A percentile compares a stretch with the other conserved stretches of the same genome.
Evolutionary conservation across 1,140 invertebrate genomes (phyloP).

Genomic region (Antheraea mylitta): DNA sequence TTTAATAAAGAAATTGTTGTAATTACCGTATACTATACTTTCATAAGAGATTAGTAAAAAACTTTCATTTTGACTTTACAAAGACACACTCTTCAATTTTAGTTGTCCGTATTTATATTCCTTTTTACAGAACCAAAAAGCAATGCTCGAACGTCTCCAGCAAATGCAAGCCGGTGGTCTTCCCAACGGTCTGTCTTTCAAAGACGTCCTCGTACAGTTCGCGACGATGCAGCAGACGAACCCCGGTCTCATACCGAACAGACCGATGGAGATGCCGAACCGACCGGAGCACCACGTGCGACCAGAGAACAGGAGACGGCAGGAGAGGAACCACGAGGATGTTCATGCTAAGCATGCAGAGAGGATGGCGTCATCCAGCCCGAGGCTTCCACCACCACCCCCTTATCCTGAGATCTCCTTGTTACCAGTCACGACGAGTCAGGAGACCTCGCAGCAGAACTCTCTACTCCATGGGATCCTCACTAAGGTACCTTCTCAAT

Average conservation of each 20-base stretch:
- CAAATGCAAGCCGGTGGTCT: constrained; percentile 61
- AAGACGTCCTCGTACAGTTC: constrained; percentile 88
- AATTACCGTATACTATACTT: no score
- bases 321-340: constrained; percentile 48
- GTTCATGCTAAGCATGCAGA: constrained; percentile 48
- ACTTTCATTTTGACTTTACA: no score
- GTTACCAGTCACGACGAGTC: constrained; percentile 81
- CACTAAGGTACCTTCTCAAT: constrained; percentile 79
- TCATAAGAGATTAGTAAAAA: no score
- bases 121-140: constrained; percentile 62
- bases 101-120: background rate
- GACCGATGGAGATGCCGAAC: constrained; percentile 46
- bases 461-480: constrained; percentile 88
- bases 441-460: constrained; percentile 76
- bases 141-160: constrained; percentile 65
- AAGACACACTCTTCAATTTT: no score
- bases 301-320: constrained; percentile 45
- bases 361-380: constrained; percentile 52
- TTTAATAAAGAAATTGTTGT: no score
- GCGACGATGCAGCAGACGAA: constrained; percentile 80
- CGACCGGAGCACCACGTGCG: constrained; percentile 53
- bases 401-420: constrained; percentile 89
- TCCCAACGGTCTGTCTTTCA: constrained; percentile 81
- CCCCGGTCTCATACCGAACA: constrained; percentile 44
- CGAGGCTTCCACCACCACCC: constrained; percentile 79